phyloP scores from a whole-genome alignment of 2,888 invertebrate genomes.

The Chymomyza caudatula region DNA sequence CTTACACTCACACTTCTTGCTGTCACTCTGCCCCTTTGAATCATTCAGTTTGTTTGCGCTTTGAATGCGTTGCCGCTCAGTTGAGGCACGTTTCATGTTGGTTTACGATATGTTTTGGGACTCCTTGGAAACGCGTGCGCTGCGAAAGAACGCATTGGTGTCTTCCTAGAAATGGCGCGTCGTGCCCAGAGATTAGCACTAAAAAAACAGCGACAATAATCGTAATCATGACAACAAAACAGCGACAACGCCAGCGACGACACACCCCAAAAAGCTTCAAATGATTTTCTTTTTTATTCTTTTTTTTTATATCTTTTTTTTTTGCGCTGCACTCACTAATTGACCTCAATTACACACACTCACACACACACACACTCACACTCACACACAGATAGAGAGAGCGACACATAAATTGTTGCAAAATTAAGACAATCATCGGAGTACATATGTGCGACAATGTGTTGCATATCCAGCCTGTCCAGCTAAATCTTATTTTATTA shows the following conservation, averaged over 20 bases:
- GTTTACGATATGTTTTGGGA: background rate
- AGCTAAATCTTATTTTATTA: conserved; percentile 7
- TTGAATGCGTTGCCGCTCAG: background rate
- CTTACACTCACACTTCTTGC: too few species aligned
- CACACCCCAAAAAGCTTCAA: conserved; percentile 24
- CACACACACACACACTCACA: conserved; percentile 12
- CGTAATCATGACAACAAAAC: background rate
- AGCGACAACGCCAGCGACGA: background rate
- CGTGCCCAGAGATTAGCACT: background rate
- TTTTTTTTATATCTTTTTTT: conserved; percentile 8
- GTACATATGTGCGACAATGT: conserved; percentile 1
- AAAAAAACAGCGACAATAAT: background rate
- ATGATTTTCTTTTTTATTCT: conserved; percentile 15
- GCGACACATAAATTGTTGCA: conserved; percentile 43
- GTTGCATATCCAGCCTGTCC: background rate
- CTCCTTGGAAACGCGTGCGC: background rate
- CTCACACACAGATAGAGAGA: conserved; percentile 36
- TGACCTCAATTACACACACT: background rate
- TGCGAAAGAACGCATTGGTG: background rate
- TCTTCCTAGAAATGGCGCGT: background rate
- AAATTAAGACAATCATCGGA: conserved; percentile 39
- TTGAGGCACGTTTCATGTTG: background rate
- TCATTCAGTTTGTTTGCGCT: background rate
- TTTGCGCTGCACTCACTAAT: background rate
- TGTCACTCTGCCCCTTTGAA: too few species aligned